These are phyloP conservation scores for Hydropotes inermis DNA, from an alignment of 2,113 vertebrate genomes.

Conservation along the genomic window DNA sequence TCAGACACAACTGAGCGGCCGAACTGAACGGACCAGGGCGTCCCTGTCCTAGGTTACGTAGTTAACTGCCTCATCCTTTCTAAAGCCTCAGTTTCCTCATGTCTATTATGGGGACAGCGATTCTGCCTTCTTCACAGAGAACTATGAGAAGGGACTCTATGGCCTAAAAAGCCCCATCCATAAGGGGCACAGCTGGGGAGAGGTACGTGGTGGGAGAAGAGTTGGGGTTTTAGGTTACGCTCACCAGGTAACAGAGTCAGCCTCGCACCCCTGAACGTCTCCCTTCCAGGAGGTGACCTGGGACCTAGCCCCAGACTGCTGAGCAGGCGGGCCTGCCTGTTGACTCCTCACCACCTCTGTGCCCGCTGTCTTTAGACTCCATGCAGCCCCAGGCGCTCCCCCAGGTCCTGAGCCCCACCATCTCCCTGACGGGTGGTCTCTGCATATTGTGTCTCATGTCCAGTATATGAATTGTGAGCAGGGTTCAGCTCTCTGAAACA, in stretches of 20 bases:
- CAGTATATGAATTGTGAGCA: constrained; percentile 63
- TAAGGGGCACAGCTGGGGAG: background rate
- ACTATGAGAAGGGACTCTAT: background rate
- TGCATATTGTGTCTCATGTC: constrained; percentile 54
- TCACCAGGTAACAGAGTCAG: background rate
- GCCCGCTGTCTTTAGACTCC: background rate
- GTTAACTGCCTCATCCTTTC: background rate
- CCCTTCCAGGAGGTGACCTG: background rate
- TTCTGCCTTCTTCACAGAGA: background rate
- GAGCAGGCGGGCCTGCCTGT: constrained; percentile 17
- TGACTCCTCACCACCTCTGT: background rate
- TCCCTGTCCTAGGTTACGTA: background rate
- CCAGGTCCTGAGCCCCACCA: constrained; percentile 52
- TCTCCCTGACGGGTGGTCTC: constrained; percentile 59
- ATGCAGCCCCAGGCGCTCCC: background rate
- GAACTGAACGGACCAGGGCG: background rate
- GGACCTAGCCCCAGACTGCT: background rate
- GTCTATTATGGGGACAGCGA: background rate
- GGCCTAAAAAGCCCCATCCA: background rate
- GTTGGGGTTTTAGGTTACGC: background rate
- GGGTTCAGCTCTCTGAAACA: constrained; percentile 75
- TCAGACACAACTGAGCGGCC: fast-evolving
- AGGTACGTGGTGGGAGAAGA: background rate
- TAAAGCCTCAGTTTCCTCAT: background rate
- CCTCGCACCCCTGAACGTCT: background rate